Evolutionary conservation across 35 echinoderm and acorn worm genomes (phyloP).

Genomic region (Patiria miniata): DNA sequence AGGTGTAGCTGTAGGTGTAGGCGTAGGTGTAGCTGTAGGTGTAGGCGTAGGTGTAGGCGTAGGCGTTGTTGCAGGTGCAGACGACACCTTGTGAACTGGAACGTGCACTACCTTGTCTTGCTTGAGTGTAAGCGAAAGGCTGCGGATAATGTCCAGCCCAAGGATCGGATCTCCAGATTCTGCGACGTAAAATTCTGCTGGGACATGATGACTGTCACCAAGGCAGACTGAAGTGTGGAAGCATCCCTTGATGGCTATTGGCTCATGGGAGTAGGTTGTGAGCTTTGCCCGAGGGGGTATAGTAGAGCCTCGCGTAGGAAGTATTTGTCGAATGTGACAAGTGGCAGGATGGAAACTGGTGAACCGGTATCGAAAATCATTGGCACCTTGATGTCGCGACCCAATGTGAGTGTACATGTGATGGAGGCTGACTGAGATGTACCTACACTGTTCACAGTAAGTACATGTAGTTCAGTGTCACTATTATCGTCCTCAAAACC

Average conservation of each 20-base stretch:
- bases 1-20: background rate
- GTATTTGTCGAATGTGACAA: constrained; percentile 39
- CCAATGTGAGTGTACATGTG: constrained; percentile 41
- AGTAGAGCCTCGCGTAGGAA: constrained; percentile 44
- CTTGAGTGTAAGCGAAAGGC: background rate
- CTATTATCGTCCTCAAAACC: background rate
- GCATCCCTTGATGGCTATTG: constrained; percentile 35
- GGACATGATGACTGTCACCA: background rate
- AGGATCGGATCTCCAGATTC: constrained; percentile 35
- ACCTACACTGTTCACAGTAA: background rate
- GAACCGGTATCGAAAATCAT: constrained; percentile 59
- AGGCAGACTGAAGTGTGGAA: constrained; percentile 45
- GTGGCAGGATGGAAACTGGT: constrained; percentile 44
- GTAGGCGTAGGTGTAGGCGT: background rate
- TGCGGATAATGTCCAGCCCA: constrained; percentile 57
- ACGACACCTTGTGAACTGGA: background rate
- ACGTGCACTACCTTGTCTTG: background rate
- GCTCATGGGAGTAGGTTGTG: constrained; percentile 32
- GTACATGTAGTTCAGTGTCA: background rate
- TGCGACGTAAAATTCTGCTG: constrained; percentile 26
- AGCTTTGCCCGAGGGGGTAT: background rate
- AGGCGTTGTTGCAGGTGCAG: background rate
- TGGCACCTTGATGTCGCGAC: background rate
- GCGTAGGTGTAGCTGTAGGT: constrained; percentile 11
- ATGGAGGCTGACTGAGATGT: background rate